These are phyloP conservation scores for Xylota segnis DNA, from an alignment of 2,888 invertebrate genomes.

Conservation along the genomic window DNA sequence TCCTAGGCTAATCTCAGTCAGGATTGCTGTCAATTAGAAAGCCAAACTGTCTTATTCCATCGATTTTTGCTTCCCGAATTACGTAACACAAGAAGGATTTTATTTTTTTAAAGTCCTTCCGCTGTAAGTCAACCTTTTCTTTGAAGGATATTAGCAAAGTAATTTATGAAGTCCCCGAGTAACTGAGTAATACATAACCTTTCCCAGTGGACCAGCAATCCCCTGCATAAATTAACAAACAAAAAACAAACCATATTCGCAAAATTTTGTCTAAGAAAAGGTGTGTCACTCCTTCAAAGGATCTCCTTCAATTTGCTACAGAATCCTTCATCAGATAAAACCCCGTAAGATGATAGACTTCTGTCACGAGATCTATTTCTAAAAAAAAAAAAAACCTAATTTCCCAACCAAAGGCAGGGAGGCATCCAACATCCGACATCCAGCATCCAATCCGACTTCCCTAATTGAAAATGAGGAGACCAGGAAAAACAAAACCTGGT, in stretches of 20 bases:
- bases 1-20: no score
- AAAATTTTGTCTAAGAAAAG: neutral
- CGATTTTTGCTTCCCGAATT: no score
- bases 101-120: neutral
- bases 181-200: conserved; percentile 23
- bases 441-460: neutral
- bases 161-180: conserved; percentile 20
- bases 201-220: conserved; percentile 17
- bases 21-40: no score
- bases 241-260: neutral
- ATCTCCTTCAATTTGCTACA: neutral
- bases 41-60: no score
- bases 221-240: conserved; percentile 8
- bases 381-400: conserved; percentile 5
- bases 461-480: conserved; percentile 60
- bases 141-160: conserved; percentile 16
- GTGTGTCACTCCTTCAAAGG: neutral
- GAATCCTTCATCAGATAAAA: conserved; percentile 3
- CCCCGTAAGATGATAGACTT: conserved; percentile 25
- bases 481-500: conserved; percentile 29
- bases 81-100: no score
- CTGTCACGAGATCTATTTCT: conserved; percentile 27
- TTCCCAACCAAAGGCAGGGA: neutral
- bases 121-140: conserved; percentile 30
- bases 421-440: no score